Conservation (phyloP, 2,888 invertebrate species). For the Lypha dubia region DNA sequence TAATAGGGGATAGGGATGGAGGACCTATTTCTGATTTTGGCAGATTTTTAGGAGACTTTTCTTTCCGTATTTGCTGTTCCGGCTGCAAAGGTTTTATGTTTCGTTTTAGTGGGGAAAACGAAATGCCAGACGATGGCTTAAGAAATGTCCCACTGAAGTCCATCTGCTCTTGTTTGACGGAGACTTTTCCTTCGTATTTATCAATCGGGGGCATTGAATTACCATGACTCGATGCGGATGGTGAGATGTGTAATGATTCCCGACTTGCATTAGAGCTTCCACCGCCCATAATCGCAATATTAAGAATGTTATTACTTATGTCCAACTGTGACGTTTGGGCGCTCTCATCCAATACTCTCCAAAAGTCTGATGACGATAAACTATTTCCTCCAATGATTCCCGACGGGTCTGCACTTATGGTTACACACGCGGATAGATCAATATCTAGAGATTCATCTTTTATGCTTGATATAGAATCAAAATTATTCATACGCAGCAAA, state of each 20-base stretch:
- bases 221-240: slow-evolving; percentile 38
- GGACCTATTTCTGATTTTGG: slow-evolving; percentile 58
- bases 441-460: slow-evolving; percentile 83
- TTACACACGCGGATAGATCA: slow-evolving; percentile 82
- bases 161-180: slow-evolving; percentile 73
- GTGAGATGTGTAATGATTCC: slow-evolving; percentile 47
- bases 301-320: slow-evolving; percentile 72
- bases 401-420: slow-evolving; percentile 79
- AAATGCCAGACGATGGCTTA: slow-evolving; percentile 74
- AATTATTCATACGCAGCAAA: slow-evolving; percentile 81
- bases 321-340: slow-evolving; percentile 80
- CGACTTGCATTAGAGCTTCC: slow-evolving; percentile 19
- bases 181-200: slow-evolving; percentile 34
- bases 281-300: slow-evolving; percentile 46
- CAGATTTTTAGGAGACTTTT: slow-evolving; percentile 49
- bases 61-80: slow-evolving; percentile 69
- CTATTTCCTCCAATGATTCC: slow-evolving; percentile 80
- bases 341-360: slow-evolving; percentile 82
- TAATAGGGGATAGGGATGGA: slow-evolving; percentile 60
- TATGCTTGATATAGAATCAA: slow-evolving; percentile 82
- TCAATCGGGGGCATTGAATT: slow-evolving; percentile 30
- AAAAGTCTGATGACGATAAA: slow-evolving; percentile 81
- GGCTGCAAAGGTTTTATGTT: slow-evolving; percentile 67
- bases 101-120: slow-evolving; percentile 78
- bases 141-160: slow-evolving; percentile 79